Percentiles rank a stretch among this genome's conserved stretches.
Evolutionary conservation across 2,888 invertebrate species (phyloP).

Genomic region (Atethmia centrago): DNA sequence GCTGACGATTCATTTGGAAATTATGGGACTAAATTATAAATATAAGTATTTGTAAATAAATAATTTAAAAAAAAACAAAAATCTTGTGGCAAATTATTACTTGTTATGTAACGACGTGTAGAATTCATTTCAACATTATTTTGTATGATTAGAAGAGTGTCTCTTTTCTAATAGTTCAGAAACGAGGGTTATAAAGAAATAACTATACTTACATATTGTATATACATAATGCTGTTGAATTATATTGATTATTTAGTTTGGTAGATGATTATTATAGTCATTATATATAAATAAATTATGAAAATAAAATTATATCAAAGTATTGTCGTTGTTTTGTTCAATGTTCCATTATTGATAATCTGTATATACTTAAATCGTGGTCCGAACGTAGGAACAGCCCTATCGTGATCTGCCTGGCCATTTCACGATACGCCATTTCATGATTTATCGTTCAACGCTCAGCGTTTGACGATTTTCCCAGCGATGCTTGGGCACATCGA

Average conservation of each 20-base stretch:
- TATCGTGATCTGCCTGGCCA: too few species aligned
- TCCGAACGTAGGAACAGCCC: too few species aligned
- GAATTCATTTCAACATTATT: slow-evolving; percentile 82
- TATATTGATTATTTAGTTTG: slow-evolving; percentile 89
- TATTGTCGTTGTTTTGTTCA: slow-evolving; percentile 61
- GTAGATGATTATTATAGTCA: slow-evolving; percentile 90
- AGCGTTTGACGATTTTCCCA: too few species aligned
- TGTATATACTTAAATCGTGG: too few species aligned
- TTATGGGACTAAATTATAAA: slow-evolving; percentile 89
- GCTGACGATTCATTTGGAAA: slow-evolving; percentile 84
- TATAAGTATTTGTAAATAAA: slow-evolving; percentile 89
- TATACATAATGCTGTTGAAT: slow-evolving; percentile 90
- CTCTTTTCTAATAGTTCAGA: slow-evolving; percentile 80
- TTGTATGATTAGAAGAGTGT: slow-evolving; percentile 81
- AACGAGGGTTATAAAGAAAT: slow-evolving; percentile 77
- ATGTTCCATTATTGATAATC: neutral
- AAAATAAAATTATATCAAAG: slow-evolving; percentile 90
- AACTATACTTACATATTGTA: slow-evolving; percentile 90
- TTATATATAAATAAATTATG: slow-evolving; percentile 88
- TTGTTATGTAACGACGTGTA: slow-evolving; percentile 85
- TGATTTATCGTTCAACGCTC: too few species aligned
- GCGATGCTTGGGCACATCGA: too few species aligned
- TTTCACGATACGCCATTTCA: too few species aligned
- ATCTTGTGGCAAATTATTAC: slow-evolving; percentile 89
- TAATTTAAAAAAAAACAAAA: slow-evolving; percentile 80